A percentile compares a stretch with the other conserved stretches of the same genome.
These are phyloP conservation scores for Epirrhoe tristata DNA, from an alignment of 2,888 invertebrate genomes.

Conservation along the genomic window DNA sequence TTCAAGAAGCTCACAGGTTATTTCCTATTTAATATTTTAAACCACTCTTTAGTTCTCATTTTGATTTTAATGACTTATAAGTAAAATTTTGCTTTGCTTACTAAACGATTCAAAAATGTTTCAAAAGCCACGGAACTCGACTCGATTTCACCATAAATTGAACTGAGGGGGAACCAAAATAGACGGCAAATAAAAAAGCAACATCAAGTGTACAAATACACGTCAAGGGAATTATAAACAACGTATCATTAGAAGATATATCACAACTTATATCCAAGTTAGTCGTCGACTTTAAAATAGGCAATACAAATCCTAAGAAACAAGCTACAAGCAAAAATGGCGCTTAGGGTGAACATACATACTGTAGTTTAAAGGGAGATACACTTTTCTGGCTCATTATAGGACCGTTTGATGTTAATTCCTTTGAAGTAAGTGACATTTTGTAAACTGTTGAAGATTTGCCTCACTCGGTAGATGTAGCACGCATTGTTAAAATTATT, in stretches of 20 bases:
- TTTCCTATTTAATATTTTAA: too few species aligned
- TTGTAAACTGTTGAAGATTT: slow-evolving; percentile 78
- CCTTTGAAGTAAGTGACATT: slow-evolving; percentile 81
- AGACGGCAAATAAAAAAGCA: slow-evolving; percentile 51
- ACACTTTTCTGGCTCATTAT: slow-evolving; percentile 60
- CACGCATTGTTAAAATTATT: slow-evolving; percentile 61
- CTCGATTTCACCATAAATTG: slow-evolving; percentile 38
- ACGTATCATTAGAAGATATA: slow-evolving; percentile 63
- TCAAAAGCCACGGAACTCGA: slow-evolving; percentile 7
- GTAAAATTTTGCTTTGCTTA: not conserved
- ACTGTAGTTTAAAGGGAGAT: slow-evolving; percentile 49
- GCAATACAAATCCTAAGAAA: slow-evolving; percentile 45
- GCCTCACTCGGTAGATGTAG: slow-evolving; percentile 65
- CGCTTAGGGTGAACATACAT: slow-evolving; percentile 48
- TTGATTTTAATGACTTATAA: too few species aligned
- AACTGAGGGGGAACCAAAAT: slow-evolving; percentile 46
- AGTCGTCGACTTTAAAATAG: slow-evolving; percentile 76
- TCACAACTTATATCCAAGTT: slow-evolving; percentile 65
- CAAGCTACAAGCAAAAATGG: slow-evolving; percentile 50
- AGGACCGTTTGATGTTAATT: slow-evolving; percentile 72
- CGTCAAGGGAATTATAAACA: slow-evolving; percentile 64
- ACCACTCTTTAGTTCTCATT: too few species aligned
- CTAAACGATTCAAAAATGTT: not conserved
- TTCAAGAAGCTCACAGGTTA: too few species aligned
- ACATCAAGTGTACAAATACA: slow-evolving; percentile 54